Conservation (phyloP, 1,140 invertebrate genomes). For the Diorhabda sublineata region DNA sequence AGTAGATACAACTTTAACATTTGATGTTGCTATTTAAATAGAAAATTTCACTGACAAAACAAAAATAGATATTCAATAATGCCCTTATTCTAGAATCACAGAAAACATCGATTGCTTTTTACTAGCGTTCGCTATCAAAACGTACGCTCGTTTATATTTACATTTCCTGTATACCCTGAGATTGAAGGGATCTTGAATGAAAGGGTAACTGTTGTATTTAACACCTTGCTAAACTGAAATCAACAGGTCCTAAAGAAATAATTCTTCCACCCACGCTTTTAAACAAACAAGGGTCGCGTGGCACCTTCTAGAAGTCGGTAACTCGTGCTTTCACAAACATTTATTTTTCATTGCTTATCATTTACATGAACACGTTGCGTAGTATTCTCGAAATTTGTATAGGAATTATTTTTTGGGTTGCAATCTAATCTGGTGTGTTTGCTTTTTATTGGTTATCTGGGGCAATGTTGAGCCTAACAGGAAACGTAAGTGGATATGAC, state of each 20-base stretch:
- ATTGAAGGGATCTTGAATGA: slow-evolving; percentile 3
- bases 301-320: neutral
- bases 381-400: neutral
- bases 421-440: neutral
- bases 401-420: neutral
- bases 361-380: slow-evolving; percentile 6
- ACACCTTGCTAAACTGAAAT: slow-evolving; percentile 14
- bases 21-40: no score
- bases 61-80: no score
- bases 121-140: neutral
- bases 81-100: no score
- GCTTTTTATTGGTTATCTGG: neutral
- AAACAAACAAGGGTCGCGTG: slow-evolving; percentile 14
- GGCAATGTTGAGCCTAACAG: neutral
- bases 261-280: slow-evolving; percentile 16
- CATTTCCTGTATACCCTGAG: slow-evolving; percentile 8
- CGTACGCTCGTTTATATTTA: slow-evolving; percentile 10
- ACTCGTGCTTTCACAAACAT: neutral
- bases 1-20: no score
- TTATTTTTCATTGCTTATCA: slow-evolving; percentile 13
- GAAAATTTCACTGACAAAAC: no score
- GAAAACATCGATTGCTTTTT: no score
- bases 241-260: slow-evolving; percentile 20
- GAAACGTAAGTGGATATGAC: neutral
- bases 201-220: slow-evolving; percentile 8